Evolutionary conservation across 2,797 vertebrate species (phyloP).

Genomic region (Alfaro cultratus): DNA sequence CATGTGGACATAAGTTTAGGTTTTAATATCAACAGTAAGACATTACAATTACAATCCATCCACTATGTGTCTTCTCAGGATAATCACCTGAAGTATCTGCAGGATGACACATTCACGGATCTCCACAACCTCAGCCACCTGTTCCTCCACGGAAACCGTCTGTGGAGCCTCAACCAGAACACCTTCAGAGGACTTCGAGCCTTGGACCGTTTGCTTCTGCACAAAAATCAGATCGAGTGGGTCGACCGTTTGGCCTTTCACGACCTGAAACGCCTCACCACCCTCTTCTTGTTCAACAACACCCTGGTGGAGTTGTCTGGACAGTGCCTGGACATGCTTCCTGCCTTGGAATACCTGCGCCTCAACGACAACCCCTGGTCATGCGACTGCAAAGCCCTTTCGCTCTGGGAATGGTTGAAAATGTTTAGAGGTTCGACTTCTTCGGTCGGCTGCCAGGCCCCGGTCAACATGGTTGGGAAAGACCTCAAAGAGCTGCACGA

Average conservation of each 20-base stretch:
- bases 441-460: slow-evolving; percentile 86
- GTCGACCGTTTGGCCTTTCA: slow-evolving; percentile 93
- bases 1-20: not conserved
- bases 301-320: slow-evolving; percentile 91
- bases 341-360: slow-evolving; percentile 93
- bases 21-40: not conserved
- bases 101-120: slow-evolving; percentile 95
- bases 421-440: slow-evolving; percentile 94
- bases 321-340: slow-evolving; percentile 90
- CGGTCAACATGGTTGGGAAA: slow-evolving; percentile 82
- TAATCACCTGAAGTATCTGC: slow-evolving; percentile 95
- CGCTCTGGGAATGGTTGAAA: slow-evolving; percentile 96
- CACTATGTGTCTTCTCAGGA: slow-evolving; percentile 75
- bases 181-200: slow-evolving; percentile 93
- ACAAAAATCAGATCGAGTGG: slow-evolving; percentile 96
- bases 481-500: slow-evolving; percentile 90
- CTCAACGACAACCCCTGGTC: slow-evolving; percentile 98
- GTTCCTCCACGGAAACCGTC: slow-evolving; percentile 96
- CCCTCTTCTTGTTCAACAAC: slow-evolving; percentile 97
- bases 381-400: slow-evolving; percentile 92
- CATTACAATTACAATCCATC: not conserved
- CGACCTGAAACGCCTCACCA: slow-evolving; percentile 92
- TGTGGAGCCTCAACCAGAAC: slow-evolving; percentile 95
- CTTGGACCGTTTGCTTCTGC: slow-evolving; percentile 93
- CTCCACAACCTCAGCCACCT: slow-evolving; percentile 98